phyloP scores from a whole-genome alignment of 2,113 vertebrate genomes.

The Rhodinocichla rosea region DNA sequence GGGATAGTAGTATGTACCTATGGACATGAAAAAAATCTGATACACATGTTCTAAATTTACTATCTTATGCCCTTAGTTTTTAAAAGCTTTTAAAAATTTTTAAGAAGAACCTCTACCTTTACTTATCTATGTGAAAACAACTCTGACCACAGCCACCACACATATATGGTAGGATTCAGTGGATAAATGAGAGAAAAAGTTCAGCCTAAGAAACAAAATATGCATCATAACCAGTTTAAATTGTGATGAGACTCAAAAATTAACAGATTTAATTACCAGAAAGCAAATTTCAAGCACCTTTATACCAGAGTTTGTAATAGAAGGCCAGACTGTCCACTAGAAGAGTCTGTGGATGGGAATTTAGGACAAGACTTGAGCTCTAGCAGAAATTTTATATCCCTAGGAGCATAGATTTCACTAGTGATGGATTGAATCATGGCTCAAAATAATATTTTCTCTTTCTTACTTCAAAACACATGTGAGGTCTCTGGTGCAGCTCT shows the following conservation, averaged over 20 bases:
- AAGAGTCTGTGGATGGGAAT: neutral
- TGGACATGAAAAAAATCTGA: neutral
- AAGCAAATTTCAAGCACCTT: neutral
- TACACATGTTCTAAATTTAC: neutral
- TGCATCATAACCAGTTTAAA: neutral
- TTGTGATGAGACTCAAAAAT: neutral
- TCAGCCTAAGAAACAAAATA: neutral
- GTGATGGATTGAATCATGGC: neutral
- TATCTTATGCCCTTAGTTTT: neutral
- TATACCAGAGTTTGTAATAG: neutral
- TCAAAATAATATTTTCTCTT: neutral
- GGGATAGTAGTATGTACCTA: neutral
- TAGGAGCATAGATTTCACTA: neutral
- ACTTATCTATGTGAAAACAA: neutral
- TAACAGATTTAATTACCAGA: neutral
- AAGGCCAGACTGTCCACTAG: neutral
- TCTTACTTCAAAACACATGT: neutral
- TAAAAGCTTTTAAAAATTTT: neutral
- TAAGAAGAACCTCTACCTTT: neutral
- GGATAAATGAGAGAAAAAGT: neutral
- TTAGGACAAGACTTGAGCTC: neutral
- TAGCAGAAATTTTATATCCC: neutral
- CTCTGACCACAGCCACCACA: neutral
- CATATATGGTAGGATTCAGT: neutral
- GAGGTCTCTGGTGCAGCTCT: neutral